Evolutionary conservation across 1,140 invertebrate genomes (phyloP), one percentile per base, ranked within the genome.

Genomic region (Adoxophyes honmai): DNA sequence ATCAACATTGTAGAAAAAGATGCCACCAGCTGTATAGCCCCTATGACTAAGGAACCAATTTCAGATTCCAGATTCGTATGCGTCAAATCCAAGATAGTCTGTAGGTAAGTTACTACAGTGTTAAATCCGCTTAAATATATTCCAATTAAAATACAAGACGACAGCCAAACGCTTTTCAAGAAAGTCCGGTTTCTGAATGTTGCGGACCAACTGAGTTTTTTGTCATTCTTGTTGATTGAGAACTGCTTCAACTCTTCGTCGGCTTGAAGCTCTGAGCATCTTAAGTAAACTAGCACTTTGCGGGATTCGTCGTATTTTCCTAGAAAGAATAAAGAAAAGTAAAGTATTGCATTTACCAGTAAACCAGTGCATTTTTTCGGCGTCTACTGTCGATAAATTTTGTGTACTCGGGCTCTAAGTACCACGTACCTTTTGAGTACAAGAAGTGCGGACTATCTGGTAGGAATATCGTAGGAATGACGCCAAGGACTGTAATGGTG

Each of bases 81-180:
- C 2, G 91, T 91, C 1, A 87, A 87, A 44, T 90, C 66, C 67
- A 95, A 93, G 56, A 95, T 93, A 0, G 87, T 84, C 16, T 93
- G 92, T 0, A 94, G 91, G 70, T 95, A 94, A 71, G 94, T 94
- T 8, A 94, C 86, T 0, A 95, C 90, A 1, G 92, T 93, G 67
- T 94, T 94, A 53, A 92, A 93, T 0, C 94, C 94, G 28, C 90
- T 91, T 14, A 93, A 73, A 18, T 48, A 21, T 7, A 48, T 0
- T 4, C 11, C 10, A 4, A 48, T 2, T 11, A 28, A 11, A 28
- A 48, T 1, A 18, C 21, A 28, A 5, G 16, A 10, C 7, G 42
- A 21, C n/a, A 72, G 52, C 3, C 6, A 9, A 1, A 74, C 34
- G 13, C 65, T 58, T 53, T 73, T 80, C 2, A 69, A n/a, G 37